Evolutionary conservation across 2,888 invertebrate species (phyloP), one percentile per base, ranked within the genome.

Genomic region (Apotomis capreana): DNA sequence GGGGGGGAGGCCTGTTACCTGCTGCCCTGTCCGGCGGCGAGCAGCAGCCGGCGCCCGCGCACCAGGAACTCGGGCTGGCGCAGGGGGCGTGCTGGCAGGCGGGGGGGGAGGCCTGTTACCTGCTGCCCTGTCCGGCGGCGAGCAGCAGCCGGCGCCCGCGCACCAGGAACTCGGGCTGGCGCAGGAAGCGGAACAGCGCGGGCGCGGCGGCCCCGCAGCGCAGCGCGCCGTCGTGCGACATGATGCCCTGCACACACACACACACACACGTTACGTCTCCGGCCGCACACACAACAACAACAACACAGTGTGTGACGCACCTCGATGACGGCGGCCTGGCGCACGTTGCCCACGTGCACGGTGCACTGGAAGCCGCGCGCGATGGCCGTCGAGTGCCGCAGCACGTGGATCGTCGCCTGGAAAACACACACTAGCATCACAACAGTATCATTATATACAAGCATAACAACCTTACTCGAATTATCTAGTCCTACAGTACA

Each of bases 331-430:
- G 98, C 99, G 0, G 99, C 99, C 90, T 99, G 99, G 0, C 99
- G 93, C 6, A 99, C 97, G 80, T 98, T 99, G 0, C 98, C 99
- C 67, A 99, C 97, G 87, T 99, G 98, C 0, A 99, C 97, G 0
- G 99, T 99, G 26, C 98, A 97, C 88, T 97, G 97, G 87, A 97
- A 97, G 44, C 97, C 97, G 4, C 96, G 95, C 76, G 95, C 96
- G 74, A 98, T 97, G 0, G 96, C 95, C 0, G 96, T 97, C 0
- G 97, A 95, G 86, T 98, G 98, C 75, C 96, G 96, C n/a, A 99
- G 93, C 0, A 99, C 96, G 54, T 96, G 96, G 0, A 99, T 96
- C 63, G 96, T 96, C 0, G 99, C 99, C 95, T 98, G 93, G 76
- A 0, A 73, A 4, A 40, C 13, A 46, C 10, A 10, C 9, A 54